These are phyloP conservation scores for Cuculus canorus DNA, from an alignment of 2,797 vertebrate genomes.

Conservation along the genomic window DNA sequence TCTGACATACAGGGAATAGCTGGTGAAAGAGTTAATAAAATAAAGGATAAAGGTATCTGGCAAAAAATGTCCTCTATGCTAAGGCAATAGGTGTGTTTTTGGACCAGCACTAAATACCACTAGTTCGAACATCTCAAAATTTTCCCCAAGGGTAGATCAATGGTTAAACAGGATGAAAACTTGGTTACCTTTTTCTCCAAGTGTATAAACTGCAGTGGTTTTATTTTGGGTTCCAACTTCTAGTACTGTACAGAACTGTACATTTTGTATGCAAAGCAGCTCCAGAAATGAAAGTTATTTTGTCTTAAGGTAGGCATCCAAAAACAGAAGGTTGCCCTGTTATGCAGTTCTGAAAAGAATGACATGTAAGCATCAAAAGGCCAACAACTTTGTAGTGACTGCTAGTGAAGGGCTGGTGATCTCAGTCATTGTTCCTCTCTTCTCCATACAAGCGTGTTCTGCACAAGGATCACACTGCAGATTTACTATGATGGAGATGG, in stretches of 20 bases:
- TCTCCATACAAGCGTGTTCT: not conserved
- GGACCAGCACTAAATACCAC: not conserved
- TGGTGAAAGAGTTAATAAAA: not conserved
- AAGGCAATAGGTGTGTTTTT: not conserved
- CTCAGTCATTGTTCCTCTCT: not conserved
- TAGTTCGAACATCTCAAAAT: not conserved
- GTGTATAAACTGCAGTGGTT: not conserved
- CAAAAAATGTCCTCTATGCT: not conserved
- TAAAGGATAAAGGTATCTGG: not conserved
- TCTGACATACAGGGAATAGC: not conserved
- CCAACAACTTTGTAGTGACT: not conserved
- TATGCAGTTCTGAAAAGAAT: not conserved
- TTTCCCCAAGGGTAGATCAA: not conserved
- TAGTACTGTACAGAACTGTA: not conserved
- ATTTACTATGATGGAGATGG: not conserved
- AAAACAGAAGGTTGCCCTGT: not conserved
- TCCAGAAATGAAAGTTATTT: not conserved
- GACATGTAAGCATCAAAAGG: not conserved
- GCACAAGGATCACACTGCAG: not conserved
- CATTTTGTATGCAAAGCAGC: not conserved
- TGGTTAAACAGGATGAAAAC: not conserved
- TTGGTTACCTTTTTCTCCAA: not conserved
- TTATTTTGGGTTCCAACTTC: not conserved
- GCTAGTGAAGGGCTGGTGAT: not conserved
- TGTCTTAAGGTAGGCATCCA: not conserved